Evolutionary conservation across 23 tunicate genomes (phyloP).

Genomic region (Trididemnum nubilum): DNA sequence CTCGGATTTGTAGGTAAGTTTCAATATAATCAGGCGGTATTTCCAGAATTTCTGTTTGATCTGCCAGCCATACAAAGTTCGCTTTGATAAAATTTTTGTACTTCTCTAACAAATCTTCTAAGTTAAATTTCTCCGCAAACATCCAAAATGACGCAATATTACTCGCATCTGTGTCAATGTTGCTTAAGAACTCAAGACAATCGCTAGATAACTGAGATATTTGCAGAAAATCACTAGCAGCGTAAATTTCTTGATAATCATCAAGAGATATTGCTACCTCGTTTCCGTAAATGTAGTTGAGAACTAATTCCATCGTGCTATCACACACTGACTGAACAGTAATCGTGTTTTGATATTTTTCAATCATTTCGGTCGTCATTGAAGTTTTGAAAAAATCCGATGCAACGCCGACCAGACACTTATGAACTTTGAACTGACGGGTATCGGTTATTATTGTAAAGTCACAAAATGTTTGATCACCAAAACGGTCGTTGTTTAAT

Average conservation of each 20-base stretch:
- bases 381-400: conserved; percentile 12
- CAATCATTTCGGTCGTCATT: not conserved
- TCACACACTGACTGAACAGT: not conserved
- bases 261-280: not conserved
- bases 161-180: not conserved
- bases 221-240: not conserved
- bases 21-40: not conserved
- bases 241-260: not conserved
- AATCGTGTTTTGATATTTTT: not conserved
- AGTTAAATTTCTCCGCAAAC: not conserved
- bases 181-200: not conserved
- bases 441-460: not conserved
- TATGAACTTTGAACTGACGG: conserved; percentile 10
- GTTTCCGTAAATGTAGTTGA: not conserved
- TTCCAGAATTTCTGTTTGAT: not conserved
- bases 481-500: not conserved
- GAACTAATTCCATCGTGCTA: not conserved
- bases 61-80: not conserved
- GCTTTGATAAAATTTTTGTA: not conserved
- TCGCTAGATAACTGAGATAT: not conserved
- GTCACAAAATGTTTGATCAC: conserved; percentile 14
- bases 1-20: too few species aligned
- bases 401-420: not conserved
- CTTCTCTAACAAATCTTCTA: not conserved
- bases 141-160: not conserved